Evolutionary conservation across 2,797 vertebrate genomes (phyloP), one percentile per base, ranked within the genome.

Genomic region (Channallabes apus): DNA sequence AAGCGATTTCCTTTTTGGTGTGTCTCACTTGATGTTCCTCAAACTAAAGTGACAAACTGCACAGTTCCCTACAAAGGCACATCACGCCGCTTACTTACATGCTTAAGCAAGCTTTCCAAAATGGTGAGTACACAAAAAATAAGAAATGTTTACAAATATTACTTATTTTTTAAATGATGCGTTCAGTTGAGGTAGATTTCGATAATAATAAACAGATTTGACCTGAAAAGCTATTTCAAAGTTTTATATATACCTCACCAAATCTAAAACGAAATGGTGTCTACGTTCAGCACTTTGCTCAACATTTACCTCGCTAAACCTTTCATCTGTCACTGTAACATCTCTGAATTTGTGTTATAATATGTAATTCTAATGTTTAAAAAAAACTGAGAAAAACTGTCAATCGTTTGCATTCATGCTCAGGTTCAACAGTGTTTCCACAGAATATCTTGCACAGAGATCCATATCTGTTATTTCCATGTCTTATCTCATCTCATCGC

Each of bases 1-100:
- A 91, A 89, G 87, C 86, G 83, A 89, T 91, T 91, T 91, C 89
- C 91, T 90, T 88, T 89, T 89, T 89, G 84, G 88, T 87, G 84
- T 89, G 82, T 89, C 83, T 86, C 85, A 86, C 82, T 90, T 78
- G 82, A 86, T 87, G 89, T 89, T 89, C 90, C 89, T 91, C 86
- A 89, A 88, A 89, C 83, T 87, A 68, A 89, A 88, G 81, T 83
- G 83, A 88, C 86, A 88, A 88, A 85, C 82, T 85, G 65, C 80
- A 85, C 85, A 86, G 88, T 82, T 87, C 90, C 72, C 80, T 79
- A 79, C 71, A 65, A 78, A 84, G 62, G 68, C 56, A 82, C 82
- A 22, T 82, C 80, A 72, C 22, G 73, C 32, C 46, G 46, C 46
- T 17, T 17, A 27, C 59, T 35, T 6, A 46, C 35, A 64, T 64